These are phyloP conservation scores for Drosophila leonis DNA, from an alignment of 2,888 invertebrate species.

Conservation along the genomic window DNA sequence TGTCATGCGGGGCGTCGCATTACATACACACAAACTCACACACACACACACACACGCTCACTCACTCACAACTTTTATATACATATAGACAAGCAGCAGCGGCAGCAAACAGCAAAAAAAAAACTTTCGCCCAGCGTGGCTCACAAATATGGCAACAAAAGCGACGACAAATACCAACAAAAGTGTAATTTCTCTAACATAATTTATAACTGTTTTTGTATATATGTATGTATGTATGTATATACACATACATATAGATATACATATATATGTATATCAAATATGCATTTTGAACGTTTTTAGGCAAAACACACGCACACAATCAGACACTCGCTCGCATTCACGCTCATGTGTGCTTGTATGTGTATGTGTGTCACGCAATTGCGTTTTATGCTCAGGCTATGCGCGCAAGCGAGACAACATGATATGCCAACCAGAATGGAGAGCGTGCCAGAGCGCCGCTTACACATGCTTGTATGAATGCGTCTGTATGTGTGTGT, in stretches of 20 bases:
- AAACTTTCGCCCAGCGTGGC: slow-evolving; percentile 54
- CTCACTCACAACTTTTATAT: slow-evolving; percentile 10
- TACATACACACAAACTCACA: slow-evolving; percentile 16
- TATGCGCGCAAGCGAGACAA: slow-evolving; percentile 64
- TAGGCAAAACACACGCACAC: slow-evolving; percentile 13
- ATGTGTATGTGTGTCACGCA: slow-evolving; percentile 39
- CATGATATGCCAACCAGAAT: slow-evolving; percentile 41
- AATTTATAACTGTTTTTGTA: slow-evolving; percentile 34
- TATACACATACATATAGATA: slow-evolving; percentile 7
- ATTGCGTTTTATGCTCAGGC: slow-evolving; percentile 42
- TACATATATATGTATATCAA: slow-evolving; percentile 13
- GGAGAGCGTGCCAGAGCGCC: slow-evolving; percentile 29
- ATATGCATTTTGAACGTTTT: slow-evolving; percentile 29
- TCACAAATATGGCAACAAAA: slow-evolving; percentile 31
- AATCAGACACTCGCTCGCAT: slow-evolving; percentile 15
- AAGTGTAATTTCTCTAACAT: slow-evolving; percentile 54
- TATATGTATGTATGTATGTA: slow-evolving; percentile 11
- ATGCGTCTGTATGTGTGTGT: slow-evolving; percentile 16
- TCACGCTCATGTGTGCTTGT: slow-evolving; percentile 32
- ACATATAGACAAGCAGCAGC: slow-evolving; percentile 8
- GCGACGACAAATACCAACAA: slow-evolving; percentile 12
- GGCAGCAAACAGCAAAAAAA: slow-evolving; percentile 3
- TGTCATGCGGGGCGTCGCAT: slow-evolving; percentile 50
- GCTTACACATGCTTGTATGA: slow-evolving; percentile 18
- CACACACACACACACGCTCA: slow-evolving; percentile 8